Evolutionary conservation across 2,888 invertebrate genomes (phyloP).

Genomic region (Lepidochrysops patricia): DNA sequence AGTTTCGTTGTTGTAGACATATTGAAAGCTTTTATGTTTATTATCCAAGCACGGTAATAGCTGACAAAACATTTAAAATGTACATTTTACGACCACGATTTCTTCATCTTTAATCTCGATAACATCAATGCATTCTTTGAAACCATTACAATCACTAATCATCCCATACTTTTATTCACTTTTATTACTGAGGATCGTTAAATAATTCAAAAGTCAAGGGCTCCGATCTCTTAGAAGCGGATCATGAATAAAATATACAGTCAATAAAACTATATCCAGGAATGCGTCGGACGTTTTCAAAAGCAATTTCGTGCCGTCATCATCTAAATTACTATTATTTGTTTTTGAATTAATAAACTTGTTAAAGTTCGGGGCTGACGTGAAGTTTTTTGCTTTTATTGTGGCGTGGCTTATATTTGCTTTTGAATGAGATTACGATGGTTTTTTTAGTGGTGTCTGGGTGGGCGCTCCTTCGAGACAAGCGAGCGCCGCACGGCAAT

Average conservation of each 20-base stretch:
- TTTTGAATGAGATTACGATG: conserved; percentile 55
- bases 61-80: neutral
- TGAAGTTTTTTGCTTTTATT: conserved; percentile 68
- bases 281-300: conserved; percentile 64
- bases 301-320: conserved; percentile 62
- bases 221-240: conserved; percentile 27
- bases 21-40: neutral
- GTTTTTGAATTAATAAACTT: conserved; percentile 73
- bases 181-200: conserved; percentile 21
- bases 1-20: no score
- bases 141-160: conserved; percentile 8
- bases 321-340: conserved; percentile 71
- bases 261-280: conserved; percentile 59
- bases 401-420: conserved; percentile 68
- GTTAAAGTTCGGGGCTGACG: conserved; percentile 68
- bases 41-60: neutral
- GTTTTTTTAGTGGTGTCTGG: conserved; percentile 62
- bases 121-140: neutral
- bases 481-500: conserved; percentile 58
- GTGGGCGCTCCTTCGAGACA: conserved; percentile 65
- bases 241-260: conserved; percentile 59
- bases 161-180: conserved; percentile 6
- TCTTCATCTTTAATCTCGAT: neutral
- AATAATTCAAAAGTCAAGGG: conserved; percentile 23
- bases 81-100: neutral